phyloP scores from a whole-genome alignment of 2,797 vertebrate genomes.

The Emydoidea blandingii region DNA sequence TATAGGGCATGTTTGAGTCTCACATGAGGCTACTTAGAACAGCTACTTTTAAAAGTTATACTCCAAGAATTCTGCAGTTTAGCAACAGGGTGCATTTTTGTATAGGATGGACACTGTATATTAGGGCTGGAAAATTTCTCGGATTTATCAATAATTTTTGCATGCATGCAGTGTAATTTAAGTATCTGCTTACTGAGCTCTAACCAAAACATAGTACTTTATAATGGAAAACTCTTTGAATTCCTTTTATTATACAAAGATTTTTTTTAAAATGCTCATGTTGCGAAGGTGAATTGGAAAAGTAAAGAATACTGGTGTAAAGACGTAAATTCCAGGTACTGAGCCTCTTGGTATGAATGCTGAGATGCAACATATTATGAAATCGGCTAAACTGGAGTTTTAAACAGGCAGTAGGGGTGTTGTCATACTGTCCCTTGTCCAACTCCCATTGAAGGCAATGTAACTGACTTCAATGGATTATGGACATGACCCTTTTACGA shows the following conservation, averaged over 20 bases:
- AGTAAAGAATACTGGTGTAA: neutral
- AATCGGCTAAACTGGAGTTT: neutral
- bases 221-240: neutral
- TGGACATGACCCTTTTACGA: neutral
- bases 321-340: neutral
- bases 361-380: neutral
- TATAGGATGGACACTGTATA: neutral
- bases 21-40: neutral
- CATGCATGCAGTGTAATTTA: neutral
- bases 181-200: neutral
- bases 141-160: neutral
- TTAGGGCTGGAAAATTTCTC: neutral
- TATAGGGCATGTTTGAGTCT: neutral
- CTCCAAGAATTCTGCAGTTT: neutral
- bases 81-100: neutral
- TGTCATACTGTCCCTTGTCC: neutral
- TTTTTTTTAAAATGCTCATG: neutral
- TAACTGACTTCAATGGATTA: neutral
- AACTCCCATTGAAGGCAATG: neutral
- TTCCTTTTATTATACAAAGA: neutral
- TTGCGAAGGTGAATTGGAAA: neutral
- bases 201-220: neutral
- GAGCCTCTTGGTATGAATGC: neutral
- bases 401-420: neutral
- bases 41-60: neutral